Base-by-base conservation (phyloP, 2,888 invertebrate species). In the Epinotia demarniana region DNA sequence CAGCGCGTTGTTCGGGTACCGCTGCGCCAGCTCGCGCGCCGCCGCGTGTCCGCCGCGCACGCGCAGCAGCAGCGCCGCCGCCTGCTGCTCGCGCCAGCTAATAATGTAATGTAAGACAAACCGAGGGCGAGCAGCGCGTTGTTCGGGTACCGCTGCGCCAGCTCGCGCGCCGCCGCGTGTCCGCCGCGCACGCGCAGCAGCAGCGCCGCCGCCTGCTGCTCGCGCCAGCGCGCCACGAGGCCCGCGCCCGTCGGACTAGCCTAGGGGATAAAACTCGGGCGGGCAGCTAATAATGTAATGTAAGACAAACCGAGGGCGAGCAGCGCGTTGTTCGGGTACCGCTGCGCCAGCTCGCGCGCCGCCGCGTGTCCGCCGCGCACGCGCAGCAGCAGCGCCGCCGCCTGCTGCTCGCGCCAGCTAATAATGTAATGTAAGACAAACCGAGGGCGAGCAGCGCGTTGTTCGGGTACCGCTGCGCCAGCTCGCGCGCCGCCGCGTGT, bases 111-210 rank as follows among this genome's bases (percentile, higher is more conserved):
- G 23, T 2, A 13, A 5, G 6, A 67, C 72, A 68, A 11, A 76
- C 76, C 13, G 12, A 71, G 70, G 11, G 72, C 75, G 43, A 77
- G 73, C 46, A 57, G 19, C 6, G 58, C 53, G 71, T 60, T 73
- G 64, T 72, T 19, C 11, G 78, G 77, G 61, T 73, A 63, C 49
- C 5, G 12, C 3, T 63, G 19, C 19, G 64, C 12, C 46, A 78
- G 87, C 86, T 74, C 81, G 85, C 58, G 72, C 81, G 79, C 80
- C 82, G 75, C 85, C 77, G 79, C 77, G 78, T 69, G 74, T 61
- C 64, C 73, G 73, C 67, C 18, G 11, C 70, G 67, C 78, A 78
- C 71, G 73, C 81, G 79, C 80, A 81, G 74, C 84, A 77, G 79
- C 77, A 78, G 72, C 76, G 68, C 68, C 68, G 74, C 68, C 46